Conservation (phyloP, 1,140 invertebrate genomes). For the Oncopodura yosiiana region DNA sequence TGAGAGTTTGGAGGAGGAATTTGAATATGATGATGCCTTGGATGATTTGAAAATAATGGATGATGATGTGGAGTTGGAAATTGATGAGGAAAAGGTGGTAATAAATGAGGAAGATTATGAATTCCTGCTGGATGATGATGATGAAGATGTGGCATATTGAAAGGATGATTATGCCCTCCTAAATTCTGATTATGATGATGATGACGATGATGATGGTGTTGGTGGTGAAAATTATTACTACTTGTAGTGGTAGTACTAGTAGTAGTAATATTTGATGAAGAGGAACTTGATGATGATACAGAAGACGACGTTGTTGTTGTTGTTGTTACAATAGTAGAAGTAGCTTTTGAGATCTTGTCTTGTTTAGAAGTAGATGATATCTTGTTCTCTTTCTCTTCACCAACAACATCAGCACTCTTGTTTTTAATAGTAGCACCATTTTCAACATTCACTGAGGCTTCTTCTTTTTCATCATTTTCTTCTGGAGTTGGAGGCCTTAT, state of each 20-base stretch:
- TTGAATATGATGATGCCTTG: too few relatives aligned
- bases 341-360: too few relatives aligned
- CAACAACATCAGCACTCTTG: background rate
- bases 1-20: too few relatives aligned
- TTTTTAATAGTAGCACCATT: too few relatives aligned
- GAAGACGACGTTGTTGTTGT: too few relatives aligned
- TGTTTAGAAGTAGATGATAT: background rate
- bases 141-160: conserved; percentile 2
- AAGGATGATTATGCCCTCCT: background rate
- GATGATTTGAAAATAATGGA: too few relatives aligned
- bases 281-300: background rate
- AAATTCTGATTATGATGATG: background rate
- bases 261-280: background rate
- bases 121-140: background rate
- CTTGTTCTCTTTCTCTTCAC: background rate
- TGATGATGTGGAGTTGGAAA: background rate
- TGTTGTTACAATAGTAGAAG: too few relatives aligned
- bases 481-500: too few relatives aligned
- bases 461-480: too few relatives aligned
- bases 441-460: too few relatives aligned
- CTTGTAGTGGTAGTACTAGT: too few relatives aligned
- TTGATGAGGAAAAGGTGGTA: background rate
- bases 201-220: conserved; percentile 8
- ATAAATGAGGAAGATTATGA: conserved; percentile 2
- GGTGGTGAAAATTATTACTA: conserved; percentile 1